Percentiles rank a stretch among this genome's conserved stretches.
Evolutionary conservation across 2,888 invertebrate species (phyloP).

Genomic region (Sussaba pulchella): DNA sequence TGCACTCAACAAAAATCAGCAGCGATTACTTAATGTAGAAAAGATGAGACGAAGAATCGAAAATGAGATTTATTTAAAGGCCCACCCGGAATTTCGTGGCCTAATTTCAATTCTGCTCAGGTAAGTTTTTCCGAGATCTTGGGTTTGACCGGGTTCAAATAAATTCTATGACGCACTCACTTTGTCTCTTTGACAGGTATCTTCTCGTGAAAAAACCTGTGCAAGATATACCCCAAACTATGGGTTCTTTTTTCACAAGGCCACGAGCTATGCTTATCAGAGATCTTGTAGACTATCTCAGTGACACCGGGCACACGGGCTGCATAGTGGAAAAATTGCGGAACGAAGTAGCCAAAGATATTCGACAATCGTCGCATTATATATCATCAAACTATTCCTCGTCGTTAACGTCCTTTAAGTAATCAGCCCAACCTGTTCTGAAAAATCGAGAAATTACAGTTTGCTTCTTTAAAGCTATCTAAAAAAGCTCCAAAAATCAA

Average conservation of each 20-base stretch:
- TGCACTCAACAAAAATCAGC: conserved; percentile 68
- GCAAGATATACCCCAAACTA: conserved; percentile 67
- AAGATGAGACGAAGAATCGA: conserved; percentile 68
- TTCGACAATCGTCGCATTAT: neutral
- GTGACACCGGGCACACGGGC: conserved; percentile 57
- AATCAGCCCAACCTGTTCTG: conserved; percentile 12
- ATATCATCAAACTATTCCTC: conserved; percentile 8
- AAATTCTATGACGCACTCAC: conserved; percentile 25
- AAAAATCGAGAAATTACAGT: neutral
- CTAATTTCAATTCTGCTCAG: conserved; percentile 73
- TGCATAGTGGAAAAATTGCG: conserved; percentile 62
- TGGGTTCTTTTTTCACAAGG: conserved; percentile 74
- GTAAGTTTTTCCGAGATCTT: conserved; percentile 59
- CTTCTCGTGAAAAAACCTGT: conserved; percentile 68
- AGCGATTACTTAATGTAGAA: conserved; percentile 67
- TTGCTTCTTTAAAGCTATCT: too few species aligned
- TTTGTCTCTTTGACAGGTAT: conserved; percentile 66
- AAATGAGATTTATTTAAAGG: conserved; percentile 73
- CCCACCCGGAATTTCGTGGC: conserved; percentile 75
- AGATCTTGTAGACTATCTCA: conserved; percentile 72
- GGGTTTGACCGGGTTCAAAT: conserved; percentile 33
- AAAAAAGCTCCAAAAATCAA: too few species aligned
- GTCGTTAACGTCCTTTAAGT: neutral
- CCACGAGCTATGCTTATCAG: conserved; percentile 67
- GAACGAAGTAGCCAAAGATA: conserved; percentile 56